phyloP scores from a whole-genome alignment of 1,140 invertebrate genomes.

The Lordiphosa stackelbergi region DNA sequence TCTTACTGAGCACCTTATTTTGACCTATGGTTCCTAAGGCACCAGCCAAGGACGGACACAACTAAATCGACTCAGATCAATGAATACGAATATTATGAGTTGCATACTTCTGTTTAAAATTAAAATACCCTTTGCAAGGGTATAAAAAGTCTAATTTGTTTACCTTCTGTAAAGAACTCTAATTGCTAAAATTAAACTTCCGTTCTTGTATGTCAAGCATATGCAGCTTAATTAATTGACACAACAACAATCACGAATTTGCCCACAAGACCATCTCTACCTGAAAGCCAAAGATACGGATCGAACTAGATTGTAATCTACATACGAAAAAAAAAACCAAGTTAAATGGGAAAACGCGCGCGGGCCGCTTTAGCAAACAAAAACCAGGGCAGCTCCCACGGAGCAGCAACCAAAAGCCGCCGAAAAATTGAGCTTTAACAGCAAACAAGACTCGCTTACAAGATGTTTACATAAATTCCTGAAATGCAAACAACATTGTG shows the following conservation, averaged over 20 bases:
- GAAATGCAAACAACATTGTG: slow-evolving; percentile 75
- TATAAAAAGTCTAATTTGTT: no score
- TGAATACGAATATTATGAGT: no score
- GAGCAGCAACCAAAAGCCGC: slow-evolving; percentile 28
- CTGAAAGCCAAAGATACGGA: slow-evolving; percentile 33
- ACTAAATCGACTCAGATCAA: no score
- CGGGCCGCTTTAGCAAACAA: slow-evolving; percentile 45
- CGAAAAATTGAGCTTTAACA: slow-evolving; percentile 68
- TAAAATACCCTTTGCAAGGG: no score
- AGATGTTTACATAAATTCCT: slow-evolving; percentile 77
- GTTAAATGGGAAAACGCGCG: slow-evolving; percentile 68
- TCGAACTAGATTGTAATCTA: slow-evolving; percentile 56
- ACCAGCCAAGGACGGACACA: no score
- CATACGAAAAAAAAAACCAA: slow-evolving; percentile 34
- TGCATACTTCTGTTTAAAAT: no score
- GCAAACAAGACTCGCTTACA: slow-evolving; percentile 62
- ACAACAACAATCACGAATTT: slow-evolving; percentile 42
- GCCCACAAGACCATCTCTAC: slow-evolving; percentile 4
- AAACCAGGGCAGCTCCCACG: slow-evolving; percentile 40
- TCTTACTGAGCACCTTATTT: no score
- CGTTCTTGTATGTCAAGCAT: no score
- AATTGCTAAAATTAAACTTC: no score
- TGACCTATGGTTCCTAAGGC: no score
- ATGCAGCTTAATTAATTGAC: slow-evolving; percentile 44
- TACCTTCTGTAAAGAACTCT: no score